A percentile compares a stretch with the other conserved stretches of the same genome.
These are phyloP conservation scores for Aspidiotus rigidus DNA, from an alignment of 2,888 invertebrate species.

Conservation along the genomic window DNA sequence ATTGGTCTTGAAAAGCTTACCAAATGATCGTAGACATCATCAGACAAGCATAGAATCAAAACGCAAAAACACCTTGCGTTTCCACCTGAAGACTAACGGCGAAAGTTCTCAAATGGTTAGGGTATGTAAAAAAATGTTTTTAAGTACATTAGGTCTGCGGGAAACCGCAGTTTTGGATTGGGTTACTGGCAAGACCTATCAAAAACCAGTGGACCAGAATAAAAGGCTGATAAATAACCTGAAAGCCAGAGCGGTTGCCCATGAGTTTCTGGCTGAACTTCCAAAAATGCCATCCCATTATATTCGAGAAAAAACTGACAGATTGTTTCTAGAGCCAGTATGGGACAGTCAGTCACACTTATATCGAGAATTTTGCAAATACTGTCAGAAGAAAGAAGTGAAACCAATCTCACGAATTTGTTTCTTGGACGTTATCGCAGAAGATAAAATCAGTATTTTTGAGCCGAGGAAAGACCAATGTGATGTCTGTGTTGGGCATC, in stretches of 20 bases:
- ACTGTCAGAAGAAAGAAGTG: neutral
- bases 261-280: neutral
- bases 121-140: constrained; percentile 1
- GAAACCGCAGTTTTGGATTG: neutral
- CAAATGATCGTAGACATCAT: neutral
- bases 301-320: neutral
- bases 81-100: neutral
- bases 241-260: neutral
- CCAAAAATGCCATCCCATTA: constrained; percentile 1
- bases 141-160: neutral
- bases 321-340: neutral
- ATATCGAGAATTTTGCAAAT: neutral
- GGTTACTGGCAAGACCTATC: neutral
- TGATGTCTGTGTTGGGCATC: neutral
- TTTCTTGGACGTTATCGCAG: neutral
- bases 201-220: neutral
- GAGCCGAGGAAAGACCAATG: neutral
- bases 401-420: neutral
- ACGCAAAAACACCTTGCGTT: neutral
- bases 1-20: no score
- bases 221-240: neutral
- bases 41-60: neutral
- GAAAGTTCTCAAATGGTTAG: neutral
- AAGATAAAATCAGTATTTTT: neutral
- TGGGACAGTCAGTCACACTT: neutral